A percentile compares a stretch with the other conserved stretches of the same genome.
These are phyloP conservation scores for Sinelater perroti DNA, from an alignment of 2,888 invertebrate species.

Conservation along the genomic window DNA sequence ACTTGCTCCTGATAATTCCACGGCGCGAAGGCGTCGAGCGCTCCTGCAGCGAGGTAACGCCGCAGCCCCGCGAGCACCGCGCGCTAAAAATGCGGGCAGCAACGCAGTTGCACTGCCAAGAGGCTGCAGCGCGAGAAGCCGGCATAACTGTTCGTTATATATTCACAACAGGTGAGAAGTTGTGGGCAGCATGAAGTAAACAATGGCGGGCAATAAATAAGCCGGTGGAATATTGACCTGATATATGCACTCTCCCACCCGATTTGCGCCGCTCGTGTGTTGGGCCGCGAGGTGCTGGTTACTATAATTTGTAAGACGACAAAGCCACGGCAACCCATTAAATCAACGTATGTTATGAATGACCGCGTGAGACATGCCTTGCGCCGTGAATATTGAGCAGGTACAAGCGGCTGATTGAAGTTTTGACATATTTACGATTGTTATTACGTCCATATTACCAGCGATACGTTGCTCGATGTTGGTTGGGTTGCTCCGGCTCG, in stretches of 20 bases:
- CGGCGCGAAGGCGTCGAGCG: no score
- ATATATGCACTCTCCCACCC: conserved; percentile 35
- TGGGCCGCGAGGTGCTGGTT: conserved; percentile 29
- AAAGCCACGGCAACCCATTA: conserved; percentile 32
- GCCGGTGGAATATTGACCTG: conserved; percentile 37
- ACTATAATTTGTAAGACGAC: conserved; percentile 36
- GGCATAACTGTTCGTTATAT: conserved; percentile 43
- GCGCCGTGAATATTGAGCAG: conserved; percentile 31
- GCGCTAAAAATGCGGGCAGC: background rate
- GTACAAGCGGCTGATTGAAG: conserved; percentile 30
- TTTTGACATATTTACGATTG: conserved; percentile 29
- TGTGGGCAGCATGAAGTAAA: conserved; percentile 34
- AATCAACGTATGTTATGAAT: conserved; percentile 37
- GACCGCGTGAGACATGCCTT: conserved; percentile 31
- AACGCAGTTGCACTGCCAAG: background rate
- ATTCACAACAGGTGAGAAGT: conserved; percentile 46
- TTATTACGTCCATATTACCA: conserved; percentile 22
- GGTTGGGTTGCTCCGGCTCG: background rate
- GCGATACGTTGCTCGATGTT: conserved; percentile 5
- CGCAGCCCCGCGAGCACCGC: no score
- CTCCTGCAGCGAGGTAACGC: no score
- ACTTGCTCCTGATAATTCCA: no score
- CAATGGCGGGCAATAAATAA: conserved; percentile 38
- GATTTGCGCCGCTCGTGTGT: conserved; percentile 37
- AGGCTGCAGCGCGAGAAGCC: conserved; percentile 16